phyloP scores from a whole-genome alignment of 2,888 invertebrate species.

The Zelleria hepariella region DNA sequence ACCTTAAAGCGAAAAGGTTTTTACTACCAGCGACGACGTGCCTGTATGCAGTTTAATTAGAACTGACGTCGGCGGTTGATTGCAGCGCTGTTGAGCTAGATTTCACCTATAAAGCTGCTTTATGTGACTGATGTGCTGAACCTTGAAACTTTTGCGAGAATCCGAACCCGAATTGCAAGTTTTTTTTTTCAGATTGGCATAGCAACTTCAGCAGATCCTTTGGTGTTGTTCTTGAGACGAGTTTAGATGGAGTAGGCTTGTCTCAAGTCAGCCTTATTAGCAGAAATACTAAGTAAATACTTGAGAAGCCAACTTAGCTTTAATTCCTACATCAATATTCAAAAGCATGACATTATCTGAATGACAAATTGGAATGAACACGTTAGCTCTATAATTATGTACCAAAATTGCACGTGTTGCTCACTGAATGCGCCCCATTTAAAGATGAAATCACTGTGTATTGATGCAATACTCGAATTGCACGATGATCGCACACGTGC shows the following conservation, averaged over 20 bases:
- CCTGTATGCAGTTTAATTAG: conserved; percentile 14
- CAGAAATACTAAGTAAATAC: too few species aligned
- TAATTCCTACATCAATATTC: background rate
- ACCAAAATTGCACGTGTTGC: background rate
- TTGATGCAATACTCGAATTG: background rate
- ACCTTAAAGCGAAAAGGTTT: conserved; percentile 15
- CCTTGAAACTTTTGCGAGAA: too few species aligned
- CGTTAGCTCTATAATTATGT: background rate
- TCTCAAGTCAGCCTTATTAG: too few species aligned
- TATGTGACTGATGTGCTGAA: background rate
- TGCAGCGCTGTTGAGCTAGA: background rate
- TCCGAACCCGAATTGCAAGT: too few species aligned
- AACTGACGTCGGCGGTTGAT: conserved; percentile 23
- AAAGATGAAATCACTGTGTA: background rate
- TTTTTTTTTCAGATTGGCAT: too few species aligned
- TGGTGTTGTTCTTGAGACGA: too few species aligned
- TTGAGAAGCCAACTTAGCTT: background rate
- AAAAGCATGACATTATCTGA: background rate
- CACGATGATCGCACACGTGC: background rate
- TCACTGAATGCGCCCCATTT: background rate
- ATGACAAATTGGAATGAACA: background rate
- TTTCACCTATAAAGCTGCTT: background rate
- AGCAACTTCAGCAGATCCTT: too few species aligned
- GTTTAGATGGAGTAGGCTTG: too few species aligned
- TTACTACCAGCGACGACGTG: background rate